phyloP scores from a whole-genome alignment of 2,888 invertebrate species.

The Lampropteryx suffumata region DNA sequence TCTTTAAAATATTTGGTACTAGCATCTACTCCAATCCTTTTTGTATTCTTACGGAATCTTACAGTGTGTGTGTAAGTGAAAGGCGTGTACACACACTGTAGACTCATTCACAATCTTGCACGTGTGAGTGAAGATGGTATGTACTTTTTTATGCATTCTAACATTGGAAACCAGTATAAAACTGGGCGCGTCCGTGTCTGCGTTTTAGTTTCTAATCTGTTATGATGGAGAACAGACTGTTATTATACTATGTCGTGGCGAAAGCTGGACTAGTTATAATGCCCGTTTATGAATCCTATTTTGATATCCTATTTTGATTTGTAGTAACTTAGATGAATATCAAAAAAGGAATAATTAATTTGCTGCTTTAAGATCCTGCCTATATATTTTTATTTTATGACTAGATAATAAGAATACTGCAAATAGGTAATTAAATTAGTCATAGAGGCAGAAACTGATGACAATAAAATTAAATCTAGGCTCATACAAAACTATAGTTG shows the following conservation, averaged over 20 bases:
- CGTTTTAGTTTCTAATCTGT: conserved; percentile 64
- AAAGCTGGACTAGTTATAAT: neutral
- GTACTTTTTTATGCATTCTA: conserved; percentile 59
- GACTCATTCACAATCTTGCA: conserved; percentile 32
- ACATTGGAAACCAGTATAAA: conserved; percentile 73
- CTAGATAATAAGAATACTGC: too few relatives aligned
- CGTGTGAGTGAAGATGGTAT: conserved; percentile 65
- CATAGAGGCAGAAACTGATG: too few relatives aligned
- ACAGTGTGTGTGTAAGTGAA: conserved; percentile 65
- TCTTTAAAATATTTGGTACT: neutral
- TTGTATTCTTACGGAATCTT: conserved; percentile 37
- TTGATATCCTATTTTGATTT: too few relatives aligned
- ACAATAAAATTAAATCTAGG: too few relatives aligned
- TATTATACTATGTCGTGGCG: conserved; percentile 11
- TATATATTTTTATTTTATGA: too few relatives aligned
- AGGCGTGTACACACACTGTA: conserved; percentile 65
- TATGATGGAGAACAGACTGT: conserved; percentile 19
- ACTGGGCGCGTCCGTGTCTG: conserved; percentile 48
- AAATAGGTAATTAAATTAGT: too few relatives aligned
- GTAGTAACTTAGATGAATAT: too few relatives aligned
- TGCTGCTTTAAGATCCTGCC: too few relatives aligned
- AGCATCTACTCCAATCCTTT: conserved; percentile 43
- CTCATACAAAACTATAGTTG: too few relatives aligned
- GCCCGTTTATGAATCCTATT: too few relatives aligned
- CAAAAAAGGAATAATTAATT: neutral